Percentiles rank a stretch among this genome's conserved stretches.
phyloP scores from a whole-genome alignment of 2,797 vertebrate genomes.

The Peromyscus aztecus region DNA sequence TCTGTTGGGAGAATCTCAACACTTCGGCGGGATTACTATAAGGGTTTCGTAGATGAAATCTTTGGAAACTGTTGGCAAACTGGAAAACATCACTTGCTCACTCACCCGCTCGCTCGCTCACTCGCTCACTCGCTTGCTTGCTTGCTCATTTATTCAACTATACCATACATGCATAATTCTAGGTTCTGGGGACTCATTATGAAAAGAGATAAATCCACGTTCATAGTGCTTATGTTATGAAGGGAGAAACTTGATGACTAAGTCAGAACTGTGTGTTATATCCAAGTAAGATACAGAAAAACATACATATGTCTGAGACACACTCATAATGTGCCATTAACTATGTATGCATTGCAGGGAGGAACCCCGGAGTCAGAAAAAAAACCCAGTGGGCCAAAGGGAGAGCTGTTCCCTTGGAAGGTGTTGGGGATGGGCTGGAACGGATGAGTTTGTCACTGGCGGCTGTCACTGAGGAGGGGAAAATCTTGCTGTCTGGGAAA shows the following conservation, averaged over 20 bases:
- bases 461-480: neutral
- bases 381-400: neutral
- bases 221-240: neutral
- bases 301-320: neutral
- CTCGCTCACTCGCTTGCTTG: neutral
- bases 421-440: neutral
- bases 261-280: neutral
- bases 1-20: neutral
- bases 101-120: neutral
- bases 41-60: neutral
- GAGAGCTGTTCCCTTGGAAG: neutral
- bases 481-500: neutral
- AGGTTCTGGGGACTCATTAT: neutral
- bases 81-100: neutral
- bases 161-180: neutral
- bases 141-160: neutral
- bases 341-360: neutral
- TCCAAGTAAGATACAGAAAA: neutral
- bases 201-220: neutral
- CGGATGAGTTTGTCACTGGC: neutral
- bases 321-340: too few species aligned
- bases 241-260: neutral
- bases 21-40: neutral
- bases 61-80: neutral
- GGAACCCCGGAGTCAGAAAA: neutral